Base-by-base conservation (phyloP, 2,797 vertebrate species). In the Muscicapa striata region DNA sequence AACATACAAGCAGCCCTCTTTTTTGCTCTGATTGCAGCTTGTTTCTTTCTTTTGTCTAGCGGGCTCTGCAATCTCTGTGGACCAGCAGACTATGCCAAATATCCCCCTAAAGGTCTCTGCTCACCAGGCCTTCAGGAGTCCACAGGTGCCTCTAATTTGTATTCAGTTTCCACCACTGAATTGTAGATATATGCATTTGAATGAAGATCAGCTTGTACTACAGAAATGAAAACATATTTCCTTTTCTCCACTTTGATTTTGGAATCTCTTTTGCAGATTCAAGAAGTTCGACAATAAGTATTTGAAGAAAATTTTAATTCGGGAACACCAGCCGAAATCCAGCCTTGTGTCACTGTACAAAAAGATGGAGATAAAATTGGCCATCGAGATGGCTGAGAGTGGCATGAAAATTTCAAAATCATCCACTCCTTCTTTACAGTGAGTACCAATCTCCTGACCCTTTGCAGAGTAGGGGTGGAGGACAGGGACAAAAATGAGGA, bases 321-420 rank as follows among this genome's bases (percentile, higher is more conserved):
- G 98, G 90, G 98, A 98, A 87, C 98, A 97, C 84, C 97, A 98
- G 36, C 98, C 99, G 0, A 99, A 99, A 97, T 99, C 99, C 40
- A 99, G 99, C 68, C 98, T 99, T 20, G 98, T 99, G 80, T 98
- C 99, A 11, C 90, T 99, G 75, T 99, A 99, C 94, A 99, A 99
- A 96, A 99, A 99, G 96, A 98, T 99, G 92, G 99, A 99, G 96
- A 98, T 99, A 96, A 99, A 99, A 95, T 98, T 98, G 68, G 98
- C 98, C 59, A 98, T 99, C 23, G 98, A 99, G 97, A 98, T 99
- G 98, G 98, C 98, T 74, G 99, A 99, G 93, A 98, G 98, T 38
- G 98, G 98, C 27, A 97, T 98, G 30, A 98, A 98, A 57, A 98
- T 96, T 11, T 96, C 98, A 17, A 86, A 98, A 36, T 81, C 97